Percentiles rank a stretch among this genome's conserved stretches.
These are phyloP conservation scores for Atherinosoma microstoma DNA, from an alignment of 2,797 vertebrate genomes.

Conservation along the genomic window DNA sequence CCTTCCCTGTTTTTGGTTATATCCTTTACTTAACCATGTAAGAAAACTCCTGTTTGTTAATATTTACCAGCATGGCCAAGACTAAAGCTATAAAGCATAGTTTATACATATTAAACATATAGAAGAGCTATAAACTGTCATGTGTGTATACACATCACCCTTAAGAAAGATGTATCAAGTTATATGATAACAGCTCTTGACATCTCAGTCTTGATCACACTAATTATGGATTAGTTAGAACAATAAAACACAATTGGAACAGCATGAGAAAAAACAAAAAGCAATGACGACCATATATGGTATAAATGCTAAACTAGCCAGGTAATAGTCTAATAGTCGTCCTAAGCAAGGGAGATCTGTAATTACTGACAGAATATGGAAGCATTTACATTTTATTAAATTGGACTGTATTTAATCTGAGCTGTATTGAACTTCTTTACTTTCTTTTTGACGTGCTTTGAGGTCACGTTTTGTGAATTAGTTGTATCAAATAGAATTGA, in stretches of 20 bases:
- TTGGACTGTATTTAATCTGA: neutral
- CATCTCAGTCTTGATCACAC: neutral
- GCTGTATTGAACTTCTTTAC: neutral
- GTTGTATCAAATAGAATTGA: too few relatives aligned
- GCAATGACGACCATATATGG: too few relatives aligned
- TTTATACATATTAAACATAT: too few relatives aligned
- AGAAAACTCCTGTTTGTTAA: neutral
- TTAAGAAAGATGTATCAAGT: neutral
- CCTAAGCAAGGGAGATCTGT: neutral
- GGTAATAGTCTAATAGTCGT: neutral
- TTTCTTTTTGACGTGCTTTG: neutral
- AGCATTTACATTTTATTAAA: neutral
- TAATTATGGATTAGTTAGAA: neutral
- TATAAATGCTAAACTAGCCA: neutral
- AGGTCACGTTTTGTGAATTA: neutral
- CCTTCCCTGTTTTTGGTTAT: neutral
- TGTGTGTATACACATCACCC: too few relatives aligned
- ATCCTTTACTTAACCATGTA: neutral
- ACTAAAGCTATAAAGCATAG: too few relatives aligned
- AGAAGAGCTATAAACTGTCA: too few relatives aligned
- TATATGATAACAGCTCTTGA: neutral
- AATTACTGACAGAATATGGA: neutral
- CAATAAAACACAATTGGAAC: neutral
- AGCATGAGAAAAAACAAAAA: neutral
- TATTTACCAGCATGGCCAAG: too few relatives aligned